phyloP scores from a whole-genome alignment of 2,113 vertebrate species.

The Terrapene triunguis region DNA sequence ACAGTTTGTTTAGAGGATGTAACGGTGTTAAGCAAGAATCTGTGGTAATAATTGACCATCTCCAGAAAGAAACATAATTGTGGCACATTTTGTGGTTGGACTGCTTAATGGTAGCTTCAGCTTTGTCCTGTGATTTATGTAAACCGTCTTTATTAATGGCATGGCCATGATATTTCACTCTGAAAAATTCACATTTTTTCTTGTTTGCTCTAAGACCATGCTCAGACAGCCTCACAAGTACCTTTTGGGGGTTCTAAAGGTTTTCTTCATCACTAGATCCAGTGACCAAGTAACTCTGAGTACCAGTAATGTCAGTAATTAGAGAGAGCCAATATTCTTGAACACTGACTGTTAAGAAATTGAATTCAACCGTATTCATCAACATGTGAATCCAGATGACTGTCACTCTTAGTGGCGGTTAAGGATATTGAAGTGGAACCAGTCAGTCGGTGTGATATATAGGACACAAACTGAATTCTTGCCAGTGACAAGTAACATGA shows the following conservation, averaged over 20 bases:
- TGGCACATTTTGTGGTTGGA: background rate
- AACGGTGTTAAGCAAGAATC: background rate
- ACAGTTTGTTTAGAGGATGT: background rate
- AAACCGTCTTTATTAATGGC: background rate
- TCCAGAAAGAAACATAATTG: background rate
- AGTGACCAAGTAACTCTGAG: background rate
- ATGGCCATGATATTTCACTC: background rate
- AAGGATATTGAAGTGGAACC: conserved; percentile 32
- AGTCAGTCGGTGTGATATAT: conserved; percentile 20
- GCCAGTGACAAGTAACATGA: conserved; percentile 63
- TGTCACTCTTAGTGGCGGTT: conserved; percentile 33
- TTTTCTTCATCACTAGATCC: background rate
- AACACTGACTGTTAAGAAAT: background rate
- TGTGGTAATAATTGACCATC: background rate
- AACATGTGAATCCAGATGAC: conserved; percentile 24
- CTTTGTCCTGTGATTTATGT: background rate
- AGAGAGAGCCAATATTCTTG: conserved; percentile 7
- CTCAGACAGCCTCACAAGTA: background rate
- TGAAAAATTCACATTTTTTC: background rate
- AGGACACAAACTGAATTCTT: conserved; percentile 43
- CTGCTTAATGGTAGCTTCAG: background rate
- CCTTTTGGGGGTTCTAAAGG: background rate
- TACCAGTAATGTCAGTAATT: background rate
- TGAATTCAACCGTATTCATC: background rate
- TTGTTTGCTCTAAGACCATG: background rate